phyloP scores from a whole-genome alignment of 2,797 vertebrate species.

The Liparis tanakae region DNA sequence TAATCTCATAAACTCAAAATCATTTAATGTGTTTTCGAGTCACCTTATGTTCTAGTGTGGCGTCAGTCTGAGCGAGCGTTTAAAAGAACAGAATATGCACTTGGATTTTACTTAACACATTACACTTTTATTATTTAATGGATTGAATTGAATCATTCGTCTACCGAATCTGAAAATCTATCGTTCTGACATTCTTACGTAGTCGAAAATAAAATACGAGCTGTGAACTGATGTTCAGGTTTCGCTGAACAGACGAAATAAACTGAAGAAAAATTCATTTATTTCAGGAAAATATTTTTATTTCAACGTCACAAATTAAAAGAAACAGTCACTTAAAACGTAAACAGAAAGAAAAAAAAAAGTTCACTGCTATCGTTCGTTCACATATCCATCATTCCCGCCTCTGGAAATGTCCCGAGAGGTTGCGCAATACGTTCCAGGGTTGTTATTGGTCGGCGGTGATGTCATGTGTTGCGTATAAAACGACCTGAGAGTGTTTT shows the following conservation, averaged over 20 bases:
- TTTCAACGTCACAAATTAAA: slow-evolving; percentile 19
- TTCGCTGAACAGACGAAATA: not conserved
- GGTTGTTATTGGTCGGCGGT: slow-evolving; percentile 14
- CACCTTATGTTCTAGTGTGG: not conserved
- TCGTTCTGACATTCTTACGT: not conserved
- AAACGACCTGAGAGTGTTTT: slow-evolving; percentile 63
- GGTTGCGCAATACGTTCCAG: slow-evolving; percentile 29
- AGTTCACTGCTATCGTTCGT: not conserved
- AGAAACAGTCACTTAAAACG: not conserved
- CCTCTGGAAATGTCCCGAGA: slow-evolving; percentile 21
- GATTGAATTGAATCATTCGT: not conserved
- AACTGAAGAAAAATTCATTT: slow-evolving; percentile 10
- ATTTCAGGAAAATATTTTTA: slow-evolving; percentile 45
- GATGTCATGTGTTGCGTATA: slow-evolving; percentile 56
- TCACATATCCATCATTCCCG: not conserved
- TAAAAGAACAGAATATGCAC: not conserved
- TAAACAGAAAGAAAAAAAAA: not conserved
- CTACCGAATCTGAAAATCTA: not conserved
- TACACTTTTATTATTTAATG: not conserved
- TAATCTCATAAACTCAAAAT: not conserved
- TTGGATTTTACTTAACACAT: not conserved
- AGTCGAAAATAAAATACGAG: not conserved
- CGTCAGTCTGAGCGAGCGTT: not conserved
- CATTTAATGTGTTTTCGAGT: too few relatives aligned
- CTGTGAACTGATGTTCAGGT: not conserved